Evolutionary conservation across 2,888 invertebrate genomes (phyloP).

Genomic region (Aleiodes alternator): DNA sequence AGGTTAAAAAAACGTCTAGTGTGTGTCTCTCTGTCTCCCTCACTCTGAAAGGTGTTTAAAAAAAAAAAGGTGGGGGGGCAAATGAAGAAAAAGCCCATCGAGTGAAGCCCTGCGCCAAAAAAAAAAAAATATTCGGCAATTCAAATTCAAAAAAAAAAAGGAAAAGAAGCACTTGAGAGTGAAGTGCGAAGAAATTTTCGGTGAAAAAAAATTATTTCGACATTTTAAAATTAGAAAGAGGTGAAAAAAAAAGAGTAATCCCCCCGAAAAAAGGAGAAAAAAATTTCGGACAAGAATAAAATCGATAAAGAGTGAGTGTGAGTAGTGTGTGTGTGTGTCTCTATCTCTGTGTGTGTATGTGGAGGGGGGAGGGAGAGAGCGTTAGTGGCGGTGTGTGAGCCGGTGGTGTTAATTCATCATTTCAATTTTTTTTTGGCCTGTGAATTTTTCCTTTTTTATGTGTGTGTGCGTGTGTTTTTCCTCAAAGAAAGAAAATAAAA

Average conservation of each 20-base stretch:
- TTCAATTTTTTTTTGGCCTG: not conserved
- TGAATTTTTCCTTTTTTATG: not conserved
- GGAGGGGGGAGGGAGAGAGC: conserved; percentile 7
- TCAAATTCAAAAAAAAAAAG: not conserved
- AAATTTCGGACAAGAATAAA: conserved; percentile 38
- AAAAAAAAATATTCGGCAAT: not conserved
- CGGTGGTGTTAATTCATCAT: conserved; percentile 29
- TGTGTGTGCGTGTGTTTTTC: not conserved
- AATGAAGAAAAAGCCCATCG: conserved; percentile 13
- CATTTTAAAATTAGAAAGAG: conserved; percentile 23
- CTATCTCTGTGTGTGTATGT: too few species aligned
- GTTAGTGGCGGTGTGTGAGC: conserved; percentile 23
- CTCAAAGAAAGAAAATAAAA: conserved; percentile 30
- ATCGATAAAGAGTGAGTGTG: conserved; percentile 40
- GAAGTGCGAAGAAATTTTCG: not conserved
- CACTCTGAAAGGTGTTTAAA: conserved; percentile 4
- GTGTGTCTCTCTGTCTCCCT: conserved; percentile 6
- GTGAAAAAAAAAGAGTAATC: conserved; percentile 33
- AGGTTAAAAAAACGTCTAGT: conserved; percentile 52
- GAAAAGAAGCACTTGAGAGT: not conserved
- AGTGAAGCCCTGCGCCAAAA: not conserved
- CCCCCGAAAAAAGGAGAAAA: conserved; percentile 41
- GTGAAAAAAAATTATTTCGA: conserved; percentile 12
- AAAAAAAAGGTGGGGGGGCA: not conserved
- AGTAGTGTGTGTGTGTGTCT: too few species aligned